Evolutionary conservation across 1,140 invertebrate species (phyloP), one percentile per base, ranked within the genome.

Genomic region (Propsilocerus akamusi): DNA sequence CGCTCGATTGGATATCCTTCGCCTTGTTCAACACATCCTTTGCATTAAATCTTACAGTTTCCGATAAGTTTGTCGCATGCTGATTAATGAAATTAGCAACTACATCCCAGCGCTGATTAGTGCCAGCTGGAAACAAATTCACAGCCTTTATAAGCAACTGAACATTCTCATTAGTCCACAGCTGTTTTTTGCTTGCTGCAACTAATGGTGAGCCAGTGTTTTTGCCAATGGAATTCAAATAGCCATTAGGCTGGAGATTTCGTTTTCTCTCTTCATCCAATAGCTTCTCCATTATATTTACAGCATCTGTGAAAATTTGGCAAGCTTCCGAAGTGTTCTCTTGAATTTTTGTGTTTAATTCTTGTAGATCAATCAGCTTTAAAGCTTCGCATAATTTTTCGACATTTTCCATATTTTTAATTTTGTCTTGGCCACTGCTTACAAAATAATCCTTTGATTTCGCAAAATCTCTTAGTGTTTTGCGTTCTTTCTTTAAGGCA

Each of bases 21-120:
- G 91, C 92, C 69, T 96, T 95, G 11, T 81, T 80, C 8, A 97
- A 69, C n/a, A 96, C 89, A 64, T 97, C 87, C 65, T 95, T 93
- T 0, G 92, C 85, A 54, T 67, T 76, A 46, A 78, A 77, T 37
- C 71, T 64, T 49, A 60, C 62, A 20, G 68, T 67, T 48, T 71
- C 71, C 17, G 65, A 61, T 22, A 56, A 50, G 49, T 70, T 72
- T 25, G 62, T 68, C 12, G 75, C 73, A 61, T 99, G 95, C 61
- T 97, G 92, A 62, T 92, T 93, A 12, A 98, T 81, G 63, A 94
- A 98, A 61, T 91, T 90, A 0, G 93, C 87, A 2, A 97, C 87
- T 0, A 95, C 90, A 52, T 97, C 92, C 94, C 93, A 98, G 56
- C 91, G 74, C 60, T 95, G 86, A 64, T 81, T 86, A 0, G 94